A percentile compares a stretch with the other conserved stretches of the same genome.
These are phyloP conservation scores for Orchestia grillus DNA, from an alignment of 1,140 invertebrate species.

Conservation along the genomic window DNA sequence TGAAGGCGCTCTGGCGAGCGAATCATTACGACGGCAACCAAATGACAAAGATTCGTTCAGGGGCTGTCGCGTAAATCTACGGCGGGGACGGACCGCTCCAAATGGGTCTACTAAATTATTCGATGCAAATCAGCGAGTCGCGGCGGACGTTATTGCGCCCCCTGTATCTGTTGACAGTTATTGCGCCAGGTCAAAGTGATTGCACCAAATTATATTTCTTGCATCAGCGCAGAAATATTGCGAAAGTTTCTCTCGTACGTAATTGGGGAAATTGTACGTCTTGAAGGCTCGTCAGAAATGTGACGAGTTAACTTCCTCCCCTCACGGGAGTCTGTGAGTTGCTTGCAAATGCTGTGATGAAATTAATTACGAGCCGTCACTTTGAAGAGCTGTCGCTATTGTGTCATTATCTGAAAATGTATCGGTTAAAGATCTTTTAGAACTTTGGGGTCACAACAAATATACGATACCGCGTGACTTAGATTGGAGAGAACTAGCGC, in stretches of 20 bases:
- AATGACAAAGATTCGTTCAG: neutral
- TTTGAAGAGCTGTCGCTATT: neutral
- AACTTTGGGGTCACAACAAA: neutral
- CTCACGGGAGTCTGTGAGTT: neutral
- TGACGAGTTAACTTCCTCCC: neutral
- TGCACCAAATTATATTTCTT: neutral
- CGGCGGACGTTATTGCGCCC: neutral
- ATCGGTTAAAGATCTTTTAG: neutral
- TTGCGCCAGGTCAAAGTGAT: neutral
- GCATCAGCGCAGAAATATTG: neutral
- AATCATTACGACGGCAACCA: neutral
- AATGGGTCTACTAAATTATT: neutral
- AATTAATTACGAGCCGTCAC: neutral
- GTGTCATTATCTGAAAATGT: neutral
- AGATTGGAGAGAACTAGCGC: neutral
- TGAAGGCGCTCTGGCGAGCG: neutral
- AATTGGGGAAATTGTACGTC: neutral
- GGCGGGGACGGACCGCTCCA: neutral
- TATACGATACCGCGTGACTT: neutral
- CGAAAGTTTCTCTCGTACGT: neutral
- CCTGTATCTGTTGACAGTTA: constrained; percentile 1
- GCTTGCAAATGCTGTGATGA: neutral
- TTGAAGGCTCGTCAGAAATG: neutral
- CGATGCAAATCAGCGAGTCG: neutral
- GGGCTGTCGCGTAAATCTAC: neutral